Evolutionary conservation across 30 jellyfish, hydroid and myxozoan species (phyloP).

Genomic region (Hydractinia symbiolongicarpus): DNA sequence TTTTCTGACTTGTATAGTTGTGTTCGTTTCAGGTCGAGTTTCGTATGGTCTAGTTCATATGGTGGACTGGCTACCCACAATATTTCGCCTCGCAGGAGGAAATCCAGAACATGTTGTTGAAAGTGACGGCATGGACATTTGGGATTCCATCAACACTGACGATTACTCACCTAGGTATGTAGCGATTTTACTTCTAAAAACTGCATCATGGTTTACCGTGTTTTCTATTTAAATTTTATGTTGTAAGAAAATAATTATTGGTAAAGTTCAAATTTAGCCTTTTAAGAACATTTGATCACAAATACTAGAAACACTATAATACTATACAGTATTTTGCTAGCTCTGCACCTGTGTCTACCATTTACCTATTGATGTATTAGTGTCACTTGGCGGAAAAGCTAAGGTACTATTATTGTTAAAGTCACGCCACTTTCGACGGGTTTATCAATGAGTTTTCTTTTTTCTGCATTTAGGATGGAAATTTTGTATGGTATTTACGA

Average conservation of each 20-base stretch:
- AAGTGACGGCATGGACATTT: constrained; percentile 84
- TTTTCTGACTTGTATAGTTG: neutral
- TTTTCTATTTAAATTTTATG: too few species aligned
- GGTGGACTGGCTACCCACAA: constrained; percentile 97
- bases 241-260: too few species aligned
- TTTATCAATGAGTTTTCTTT: neutral
- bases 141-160: constrained; percentile 82
- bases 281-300: too few species aligned
- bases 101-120: constrained; percentile 96
- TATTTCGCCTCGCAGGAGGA: constrained; percentile 97
- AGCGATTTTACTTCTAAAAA: neutral
- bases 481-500: constrained; percentile 77
- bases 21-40: constrained; percentile 59
- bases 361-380: too few species aligned
- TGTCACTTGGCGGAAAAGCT: too few species aligned
- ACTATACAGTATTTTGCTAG: too few species aligned
- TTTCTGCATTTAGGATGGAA: constrained; percentile 53
- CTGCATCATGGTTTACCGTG: too few species aligned
- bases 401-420: too few species aligned
- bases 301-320: too few species aligned
- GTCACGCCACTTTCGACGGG: too few species aligned
- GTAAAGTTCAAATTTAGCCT: too few species aligned
- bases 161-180: constrained; percentile 87
- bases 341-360: too few species aligned
- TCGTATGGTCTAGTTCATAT: constrained; percentile 92